Percentiles rank a stretch among this genome's conserved stretches.
Conservation (phyloP, 2,888 invertebrate genomes). For the Tipula lateralis region DNA sequence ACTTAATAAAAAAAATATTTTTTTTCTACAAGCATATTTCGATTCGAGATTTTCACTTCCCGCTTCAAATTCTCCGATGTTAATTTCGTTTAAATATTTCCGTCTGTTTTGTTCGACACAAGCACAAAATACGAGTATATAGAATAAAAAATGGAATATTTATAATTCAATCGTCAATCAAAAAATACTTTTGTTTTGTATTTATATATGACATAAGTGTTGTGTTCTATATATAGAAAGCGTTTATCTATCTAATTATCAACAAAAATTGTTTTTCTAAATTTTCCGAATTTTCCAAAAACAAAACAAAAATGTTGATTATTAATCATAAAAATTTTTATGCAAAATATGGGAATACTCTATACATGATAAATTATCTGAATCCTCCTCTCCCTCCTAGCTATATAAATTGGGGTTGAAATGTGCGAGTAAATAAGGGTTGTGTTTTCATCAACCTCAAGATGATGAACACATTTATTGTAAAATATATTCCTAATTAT, state of each 20-base stretch:
- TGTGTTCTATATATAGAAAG: not conserved
- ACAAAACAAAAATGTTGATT: not conserved
- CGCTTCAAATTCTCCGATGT: not conserved
- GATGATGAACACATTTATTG: too few species aligned
- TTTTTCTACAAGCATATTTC: not conserved
- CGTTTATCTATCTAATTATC: slow-evolving; percentile 9
- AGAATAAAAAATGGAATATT: not conserved
- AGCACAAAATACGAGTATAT: not conserved
- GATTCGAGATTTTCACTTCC: not conserved
- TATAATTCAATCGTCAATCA: slow-evolving; percentile 19
- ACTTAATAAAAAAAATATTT: not conserved
- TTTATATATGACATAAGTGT: not conserved
- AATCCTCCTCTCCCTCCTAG: not conserved
- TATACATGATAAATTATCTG: not conserved
- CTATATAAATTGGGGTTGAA: not conserved
- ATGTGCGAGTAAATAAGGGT: not conserved
- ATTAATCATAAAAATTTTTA: not conserved
- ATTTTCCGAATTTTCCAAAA: not conserved
- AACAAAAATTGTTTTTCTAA: not conserved
- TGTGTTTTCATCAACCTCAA: too few species aligned
- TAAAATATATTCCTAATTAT: too few species aligned
- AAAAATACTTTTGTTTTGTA: not conserved
- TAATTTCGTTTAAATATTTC: not conserved
- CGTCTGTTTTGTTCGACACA: not conserved
- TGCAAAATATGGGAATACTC: not conserved